A percentile compares a stretch with the other conserved stretches of the same genome.
Evolutionary conservation across 2,797 vertebrate genomes (phyloP).

Genomic region (Trematomus bernacchii): DNA sequence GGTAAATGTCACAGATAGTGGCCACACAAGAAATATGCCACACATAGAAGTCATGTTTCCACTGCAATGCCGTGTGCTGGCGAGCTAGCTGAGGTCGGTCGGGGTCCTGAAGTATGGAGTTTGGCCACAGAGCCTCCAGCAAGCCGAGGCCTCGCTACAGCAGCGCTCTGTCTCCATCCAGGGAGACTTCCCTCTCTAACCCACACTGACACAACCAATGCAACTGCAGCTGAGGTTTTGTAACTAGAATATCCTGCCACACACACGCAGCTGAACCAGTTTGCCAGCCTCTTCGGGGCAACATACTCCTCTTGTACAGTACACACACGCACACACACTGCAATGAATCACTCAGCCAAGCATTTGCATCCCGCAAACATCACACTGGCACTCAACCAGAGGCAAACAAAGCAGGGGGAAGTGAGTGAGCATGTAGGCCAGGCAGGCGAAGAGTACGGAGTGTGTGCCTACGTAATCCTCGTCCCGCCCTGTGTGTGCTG

Average conservation of each 20-base stretch:
- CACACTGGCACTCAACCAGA: conserved; percentile 73
- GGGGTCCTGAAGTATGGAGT: conserved; percentile 51
- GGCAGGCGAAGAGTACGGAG: conserved; percentile 56
- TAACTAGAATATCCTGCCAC: conserved; percentile 61
- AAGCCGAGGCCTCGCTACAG: conserved; percentile 35
- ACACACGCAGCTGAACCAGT: conserved; percentile 39
- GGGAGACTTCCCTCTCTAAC: conserved; percentile 60
- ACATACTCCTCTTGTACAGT: conserved; percentile 61
- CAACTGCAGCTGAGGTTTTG: conserved; percentile 70
- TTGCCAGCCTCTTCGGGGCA: conserved; percentile 51
- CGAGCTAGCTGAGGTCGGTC: conserved; percentile 56
- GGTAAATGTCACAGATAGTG: conserved; percentile 36
- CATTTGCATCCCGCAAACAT: conserved; percentile 80
- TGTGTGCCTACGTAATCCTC: conserved; percentile 44
- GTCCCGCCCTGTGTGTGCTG: conserved; percentile 43
- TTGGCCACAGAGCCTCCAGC: conserved; percentile 47
- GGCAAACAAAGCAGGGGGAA: conserved; percentile 76
- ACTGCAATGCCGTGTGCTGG: conserved; percentile 28
- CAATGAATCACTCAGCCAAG: conserved; percentile 76
- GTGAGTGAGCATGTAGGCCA: conserved; percentile 76
- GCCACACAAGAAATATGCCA: conserved; percentile 2
- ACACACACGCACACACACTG: conserved; percentile 9
- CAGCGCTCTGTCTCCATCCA: conserved; percentile 41
- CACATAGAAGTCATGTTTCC: conserved; percentile 16
- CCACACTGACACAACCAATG: conserved; percentile 67